Percentiles rank a stretch among this genome's conserved stretches.
Evolutionary conservation across 2,888 invertebrate species (phyloP).

Genomic region (Tigriopus californicus): DNA sequence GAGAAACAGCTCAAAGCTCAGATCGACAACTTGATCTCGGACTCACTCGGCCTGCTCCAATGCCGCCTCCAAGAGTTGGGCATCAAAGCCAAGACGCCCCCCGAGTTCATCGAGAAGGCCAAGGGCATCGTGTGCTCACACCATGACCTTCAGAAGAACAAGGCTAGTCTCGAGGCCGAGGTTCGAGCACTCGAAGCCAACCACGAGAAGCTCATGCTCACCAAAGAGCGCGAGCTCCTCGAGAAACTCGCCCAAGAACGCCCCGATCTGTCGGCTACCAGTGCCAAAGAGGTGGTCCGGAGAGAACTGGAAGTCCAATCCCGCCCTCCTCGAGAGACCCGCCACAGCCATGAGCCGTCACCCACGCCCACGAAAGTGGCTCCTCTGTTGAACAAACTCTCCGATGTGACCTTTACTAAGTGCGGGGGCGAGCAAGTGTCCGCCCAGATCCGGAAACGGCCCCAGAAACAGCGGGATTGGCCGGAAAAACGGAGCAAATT

Average conservation of each 20-base stretch:
- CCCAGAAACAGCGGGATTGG: background rate
- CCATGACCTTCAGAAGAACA: slow-evolving; percentile 75
- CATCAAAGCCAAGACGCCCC: slow-evolving; percentile 34
- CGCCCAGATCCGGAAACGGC: background rate
- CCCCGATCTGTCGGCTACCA: slow-evolving; percentile 16
- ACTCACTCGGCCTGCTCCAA: slow-evolving; percentile 71
- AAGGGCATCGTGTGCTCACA: slow-evolving; percentile 67
- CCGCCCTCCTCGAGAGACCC: background rate
- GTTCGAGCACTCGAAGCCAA: slow-evolving; percentile 50
- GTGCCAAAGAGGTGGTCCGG: background rate
- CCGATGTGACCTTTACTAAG: slow-evolving; percentile 7
- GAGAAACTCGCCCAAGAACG: slow-evolving; percentile 40
- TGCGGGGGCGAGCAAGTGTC: background rate
- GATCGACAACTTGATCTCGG: slow-evolving; percentile 73
- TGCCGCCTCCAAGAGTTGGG: slow-evolving; percentile 77
- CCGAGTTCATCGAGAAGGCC: slow-evolving; percentile 28
- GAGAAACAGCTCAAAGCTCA: slow-evolving; percentile 82
- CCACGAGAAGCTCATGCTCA: slow-evolving; percentile 48
- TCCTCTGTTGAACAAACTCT: slow-evolving; percentile 3
- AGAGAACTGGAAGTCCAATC: background rate
- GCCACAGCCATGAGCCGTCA: too few relatives aligned
- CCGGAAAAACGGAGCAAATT: background rate
- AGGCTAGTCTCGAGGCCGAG: slow-evolving; percentile 61
- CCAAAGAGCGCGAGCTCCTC: slow-evolving; percentile 48
- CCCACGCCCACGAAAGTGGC: background rate